Base-by-base conservation (phyloP, 2,888 invertebrate genomes). In the Xestia c-nigrum region DNA sequence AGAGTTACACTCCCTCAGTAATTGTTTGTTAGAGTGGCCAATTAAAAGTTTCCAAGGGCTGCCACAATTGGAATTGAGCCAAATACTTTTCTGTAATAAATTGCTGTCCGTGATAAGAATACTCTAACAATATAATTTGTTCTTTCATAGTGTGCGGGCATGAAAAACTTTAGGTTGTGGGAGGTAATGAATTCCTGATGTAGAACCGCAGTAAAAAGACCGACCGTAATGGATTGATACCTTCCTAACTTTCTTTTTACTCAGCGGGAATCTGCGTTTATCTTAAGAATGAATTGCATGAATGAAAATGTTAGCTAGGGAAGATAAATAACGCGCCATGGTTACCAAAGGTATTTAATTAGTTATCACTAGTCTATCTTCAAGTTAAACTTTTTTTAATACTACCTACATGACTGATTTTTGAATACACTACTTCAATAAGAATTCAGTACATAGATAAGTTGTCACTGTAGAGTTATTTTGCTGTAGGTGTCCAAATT, bases 11-110 rank as follows among this genome's bases (percentile, higher is more conserved):
- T 87, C 83, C 80, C 80, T 85, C 72, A 82, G 79, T 83, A 90
- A 89, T 88, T 82, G 88, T 89, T 89, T 89, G 91, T 90, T 87
- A 81, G 85, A 89, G 85, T 84, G 87, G 88, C 89, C 92, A 93
- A 93, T 94, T 92, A 94, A 93, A 94, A 93, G 91, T 93, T 93
- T 90, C 88, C 86, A 91, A 91, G 91, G 90, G 86, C 88, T 84
- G 80, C 83, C 87, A 74, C 89, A 88, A 87, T 92, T 94, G 93
- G 92, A 91, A 90, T 91, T 89, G 88, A 85, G 91, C 92, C 90
- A 91, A 89, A 89, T 86, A 90, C 85, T 88, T 31, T 31, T 88
- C 80, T 77, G 86, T 89, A 89, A 91, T 90, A 89, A 91, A 91
- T 92, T 89, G 87, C 81, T 74, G 74, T 84, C 80, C 89, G 87